Percentiles rank a stretch among this genome's conserved stretches.
These are phyloP conservation scores for Sebastes steindachneri DNA, from an alignment of 2,797 vertebrate genomes.

Conservation along the genomic window DNA sequence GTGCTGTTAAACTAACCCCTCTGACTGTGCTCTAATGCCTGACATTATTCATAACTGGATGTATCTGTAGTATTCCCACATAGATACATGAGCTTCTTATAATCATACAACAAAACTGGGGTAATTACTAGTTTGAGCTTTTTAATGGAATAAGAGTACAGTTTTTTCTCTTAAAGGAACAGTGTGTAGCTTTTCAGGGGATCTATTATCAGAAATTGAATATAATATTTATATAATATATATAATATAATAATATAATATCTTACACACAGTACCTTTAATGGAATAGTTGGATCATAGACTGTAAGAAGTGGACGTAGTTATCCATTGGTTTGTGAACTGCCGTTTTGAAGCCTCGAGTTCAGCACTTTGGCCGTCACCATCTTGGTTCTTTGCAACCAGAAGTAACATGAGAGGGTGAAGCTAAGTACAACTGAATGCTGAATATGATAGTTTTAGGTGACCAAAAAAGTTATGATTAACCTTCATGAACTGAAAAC, in stretches of 20 bases:
- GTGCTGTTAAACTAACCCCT: constrained; percentile 8
- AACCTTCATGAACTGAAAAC: no score
- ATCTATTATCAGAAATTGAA: neutral
- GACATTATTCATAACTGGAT: neutral
- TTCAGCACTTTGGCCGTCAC: no score
- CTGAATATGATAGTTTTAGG: no score
- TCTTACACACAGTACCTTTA: neutral
- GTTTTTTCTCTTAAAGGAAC: neutral
- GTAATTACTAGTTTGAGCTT: neutral
- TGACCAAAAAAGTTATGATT: no score
- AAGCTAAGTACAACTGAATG: no score
- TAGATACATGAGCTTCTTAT: neutral
- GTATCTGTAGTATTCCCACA: neutral
- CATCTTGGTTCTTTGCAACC: no score
- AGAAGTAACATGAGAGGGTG: no score
- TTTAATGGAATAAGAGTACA: neutral
- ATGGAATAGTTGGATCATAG: neutral
- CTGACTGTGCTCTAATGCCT: neutral
- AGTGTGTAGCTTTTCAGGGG: neutral
- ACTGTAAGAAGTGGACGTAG: no score
- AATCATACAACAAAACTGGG: neutral
- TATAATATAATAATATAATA: no score
- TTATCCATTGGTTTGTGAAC: no score
- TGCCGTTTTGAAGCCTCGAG: no score
- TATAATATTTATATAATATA: neutral